phyloP scores from a whole-genome alignment of 2,113 vertebrate genomes.

The Rhegmatorhina hoffmannsi region DNA sequence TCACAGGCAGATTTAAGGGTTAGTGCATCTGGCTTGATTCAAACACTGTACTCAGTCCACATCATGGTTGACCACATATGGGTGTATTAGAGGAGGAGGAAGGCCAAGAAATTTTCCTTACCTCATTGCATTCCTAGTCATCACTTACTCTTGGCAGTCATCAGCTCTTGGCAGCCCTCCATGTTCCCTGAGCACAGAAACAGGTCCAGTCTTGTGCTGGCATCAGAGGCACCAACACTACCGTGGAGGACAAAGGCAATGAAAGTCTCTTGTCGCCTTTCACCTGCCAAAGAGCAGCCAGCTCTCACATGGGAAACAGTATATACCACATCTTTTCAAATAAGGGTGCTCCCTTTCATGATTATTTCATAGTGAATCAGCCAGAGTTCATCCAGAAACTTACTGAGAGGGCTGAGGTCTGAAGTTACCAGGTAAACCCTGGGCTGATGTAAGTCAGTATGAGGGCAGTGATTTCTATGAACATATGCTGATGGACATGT shows the following conservation, averaged over 20 bases:
- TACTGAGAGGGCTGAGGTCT: not conserved
- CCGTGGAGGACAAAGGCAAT: not conserved
- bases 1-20: constrained; percentile 7
- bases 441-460: not conserved
- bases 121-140: constrained; percentile 9
- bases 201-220: not conserved
- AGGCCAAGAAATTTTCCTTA: constrained; percentile 49
- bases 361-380: not conserved
- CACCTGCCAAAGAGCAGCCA: not conserved
- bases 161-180: not conserved
- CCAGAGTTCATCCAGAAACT: not conserved
- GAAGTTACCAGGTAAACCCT: not conserved
- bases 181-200: not conserved
- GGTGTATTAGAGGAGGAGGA: not conserved
- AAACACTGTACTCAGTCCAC: not conserved
- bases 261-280: not conserved
- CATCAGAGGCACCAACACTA: not conserved
- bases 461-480: not conserved
- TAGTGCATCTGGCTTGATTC: constrained; percentile 31
- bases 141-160: constrained; percentile 10
- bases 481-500: not conserved
- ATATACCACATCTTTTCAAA: not conserved
- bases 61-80: not conserved
- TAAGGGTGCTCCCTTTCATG: not conserved
- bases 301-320: not conserved